Base-by-base conservation (phyloP, 1,140 invertebrate genomes). In the Whitmania pigra region DNA sequence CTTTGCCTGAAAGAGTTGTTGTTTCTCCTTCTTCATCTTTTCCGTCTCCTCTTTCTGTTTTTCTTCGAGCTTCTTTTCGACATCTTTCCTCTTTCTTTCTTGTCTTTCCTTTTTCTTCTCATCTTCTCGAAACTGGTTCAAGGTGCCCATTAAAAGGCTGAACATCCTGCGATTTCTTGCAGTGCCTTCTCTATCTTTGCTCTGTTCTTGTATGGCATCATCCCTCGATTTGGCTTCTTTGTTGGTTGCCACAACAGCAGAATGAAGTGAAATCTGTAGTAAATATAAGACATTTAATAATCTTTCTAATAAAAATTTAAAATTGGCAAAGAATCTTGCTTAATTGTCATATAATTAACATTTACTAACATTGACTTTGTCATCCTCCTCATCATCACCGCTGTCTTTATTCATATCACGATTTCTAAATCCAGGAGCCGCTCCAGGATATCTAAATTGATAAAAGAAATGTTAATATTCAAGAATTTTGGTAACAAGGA, bases 91-190 rank as follows among this genome's bases (percentile, higher is more conserved):
- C 81, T 90, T 90, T 74, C 89, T 87, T 78, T 89, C 88, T 80
- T 85, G 85, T 77, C 87, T 79, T 82, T 92, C 91, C 72, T 92
- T 82, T 74, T 89, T 89, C 70, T 90, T 92, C 83, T 96, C 92
- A 80, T 97, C 94, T 79, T 92, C 90, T 78, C 92, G 89, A 81
- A 97, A 97, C 80, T 92, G 93, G 78, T 95, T 91, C 74, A 97
- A 82, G 57, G 94, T 97, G 6, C 94, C 94, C 40, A 83, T 73
- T 53, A 97, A 81, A 53, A 97, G 83, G 31, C 94, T 93, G 85
- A 97, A 96, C 90, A 97, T 96, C 74, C 94, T 86, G 74, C 89
- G 86, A 83, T 95, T 95, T 84, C 85, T 87, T 31, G 88, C 91
- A 75, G 88, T 86, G 70, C 90, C 90, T 76, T 89, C 87, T 75